Evolutionary conservation across 2,113 vertebrate genomes (phyloP).

Genomic region (Rissa tridactyla): DNA sequence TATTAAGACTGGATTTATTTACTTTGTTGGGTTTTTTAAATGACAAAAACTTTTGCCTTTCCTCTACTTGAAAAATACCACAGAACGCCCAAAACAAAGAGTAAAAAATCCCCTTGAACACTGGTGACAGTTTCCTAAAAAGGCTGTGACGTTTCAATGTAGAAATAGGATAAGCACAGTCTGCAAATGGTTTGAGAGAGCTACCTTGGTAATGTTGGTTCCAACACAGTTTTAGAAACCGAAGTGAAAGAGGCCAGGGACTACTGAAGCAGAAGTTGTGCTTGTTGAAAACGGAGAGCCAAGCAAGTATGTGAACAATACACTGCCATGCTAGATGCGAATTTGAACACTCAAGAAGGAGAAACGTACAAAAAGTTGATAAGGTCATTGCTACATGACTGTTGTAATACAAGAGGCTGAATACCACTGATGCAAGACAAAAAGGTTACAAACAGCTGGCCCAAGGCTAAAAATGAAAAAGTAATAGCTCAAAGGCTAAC

Average conservation of each 20-base stretch:
- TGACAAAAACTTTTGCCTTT: background rate
- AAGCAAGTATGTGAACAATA: background rate
- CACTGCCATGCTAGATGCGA: background rate
- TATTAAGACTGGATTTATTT: background rate
- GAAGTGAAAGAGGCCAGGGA: background rate
- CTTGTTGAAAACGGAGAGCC: background rate
- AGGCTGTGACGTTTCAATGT: background rate
- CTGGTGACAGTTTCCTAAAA: background rate
- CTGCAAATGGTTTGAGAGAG: background rate
- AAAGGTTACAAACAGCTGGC: slow-evolving; percentile 52
- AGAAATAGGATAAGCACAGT: background rate
- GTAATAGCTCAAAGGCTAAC: slow-evolving; percentile 45
- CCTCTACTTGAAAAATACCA: background rate
- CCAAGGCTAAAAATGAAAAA: slow-evolving; percentile 50
- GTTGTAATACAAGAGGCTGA: slow-evolving; percentile 50
- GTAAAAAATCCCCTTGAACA: background rate
- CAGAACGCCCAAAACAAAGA: background rate
- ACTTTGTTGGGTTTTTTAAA: background rate
- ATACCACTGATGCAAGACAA: slow-evolving; percentile 40
- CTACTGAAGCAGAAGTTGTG: background rate
- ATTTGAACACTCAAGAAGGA: background rate
- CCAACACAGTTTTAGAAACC: background rate
- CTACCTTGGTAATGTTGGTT: background rate
- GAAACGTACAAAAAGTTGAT: slow-evolving; percentile 29
- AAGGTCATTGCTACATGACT: slow-evolving; percentile 45